Base-by-base conservation (phyloP, 2,113 vertebrate genomes). In the Seriola aureovittata region DNA sequence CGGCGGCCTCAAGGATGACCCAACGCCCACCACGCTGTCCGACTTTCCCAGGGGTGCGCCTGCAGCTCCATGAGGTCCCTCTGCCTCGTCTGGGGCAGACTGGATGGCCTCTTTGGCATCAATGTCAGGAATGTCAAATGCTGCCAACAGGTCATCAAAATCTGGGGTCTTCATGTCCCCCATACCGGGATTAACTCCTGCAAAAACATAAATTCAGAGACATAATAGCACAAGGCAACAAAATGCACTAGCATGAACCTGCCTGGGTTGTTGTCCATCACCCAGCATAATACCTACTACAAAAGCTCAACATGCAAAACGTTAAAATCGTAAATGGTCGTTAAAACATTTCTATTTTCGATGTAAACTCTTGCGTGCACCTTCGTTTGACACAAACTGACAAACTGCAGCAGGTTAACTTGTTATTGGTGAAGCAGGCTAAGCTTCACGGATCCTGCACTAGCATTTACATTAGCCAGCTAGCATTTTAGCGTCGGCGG, bases 131-230 rank as follows among this genome's bases (percentile, higher is more conserved):
- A 99, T 99, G 91, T 99, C 97, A 46, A 99, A 99, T 4, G 97
- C 97, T 72, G 97, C 97, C 94, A 99, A 88, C 5, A 99, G 97
- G 95, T 99, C 97, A 40, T 99, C 97, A 0, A 99, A 99, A 85
- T 99, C 97, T 32, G 97, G 97, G 36, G 97, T 98, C 84, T 98
- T 99, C 97, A 99, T 98, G 95, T 98, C 97, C 89, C 97, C 97
- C 97, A 99, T 98, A 92, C 89, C 89, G 95, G 93, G 89, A 91
- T 90, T 77, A 79, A 89, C 92, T 93, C 95, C 96, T 94, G 87
- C 7, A 64, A 71, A 71, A 52, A 82, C 38, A 89, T 0, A 46
- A 38, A 86, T 6, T 13, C 8, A 85, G 1, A 68, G 13, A 75
- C 32, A 44, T 34, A 32, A 19, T 3, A 63, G 40, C 14, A 36